These are phyloP conservation scores for Acrobasis repandana DNA, from an alignment of 2,888 invertebrate genomes.

Conservation along the genomic window DNA sequence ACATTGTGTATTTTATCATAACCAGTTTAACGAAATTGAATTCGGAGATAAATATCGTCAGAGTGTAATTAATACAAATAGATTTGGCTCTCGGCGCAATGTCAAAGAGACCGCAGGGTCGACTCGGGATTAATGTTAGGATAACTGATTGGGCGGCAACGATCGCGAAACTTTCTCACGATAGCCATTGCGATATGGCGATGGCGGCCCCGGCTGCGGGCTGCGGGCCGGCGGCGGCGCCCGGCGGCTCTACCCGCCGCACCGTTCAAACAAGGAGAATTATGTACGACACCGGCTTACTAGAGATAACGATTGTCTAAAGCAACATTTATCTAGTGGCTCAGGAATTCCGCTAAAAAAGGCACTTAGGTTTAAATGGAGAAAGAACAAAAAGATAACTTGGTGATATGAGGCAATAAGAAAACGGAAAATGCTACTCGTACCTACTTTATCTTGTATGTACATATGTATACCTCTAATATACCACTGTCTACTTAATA, in stretches of 20 bases:
- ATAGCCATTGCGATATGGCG: conserved; percentile 52
- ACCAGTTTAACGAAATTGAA: conserved; percentile 33
- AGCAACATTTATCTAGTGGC: conserved; percentile 16
- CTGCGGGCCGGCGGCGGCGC: conserved; percentile 21
- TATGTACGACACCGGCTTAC: conserved; percentile 44
- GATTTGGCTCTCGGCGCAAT: conserved; percentile 56
- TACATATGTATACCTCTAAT: too few species aligned
- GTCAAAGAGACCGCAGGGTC: conserved; percentile 69
- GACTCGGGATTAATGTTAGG: conserved; percentile 55
- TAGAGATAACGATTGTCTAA: conserved; percentile 25
- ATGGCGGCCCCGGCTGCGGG: conserved; percentile 29
- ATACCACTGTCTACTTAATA: too few species aligned
- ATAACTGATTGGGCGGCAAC: conserved; percentile 59
- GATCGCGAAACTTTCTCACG: conserved; percentile 75
- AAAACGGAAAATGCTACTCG: not conserved
- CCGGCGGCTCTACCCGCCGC: conserved; percentile 26
- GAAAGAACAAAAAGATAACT: not conserved
- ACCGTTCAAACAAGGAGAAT: conserved; percentile 32
- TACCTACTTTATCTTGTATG: too few species aligned
- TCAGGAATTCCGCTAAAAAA: conserved; percentile 14
- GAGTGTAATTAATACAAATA: conserved; percentile 71
- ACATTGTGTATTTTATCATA: conserved; percentile 38
- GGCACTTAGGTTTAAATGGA: not conserved
- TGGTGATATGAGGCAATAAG: not conserved
- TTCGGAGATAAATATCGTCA: conserved; percentile 53